Percentiles rank a stretch among this genome's conserved stretches.
These are phyloP conservation scores for Lampropteryx suffumata DNA, from an alignment of 2,888 invertebrate species.

Conservation along the genomic window DNA sequence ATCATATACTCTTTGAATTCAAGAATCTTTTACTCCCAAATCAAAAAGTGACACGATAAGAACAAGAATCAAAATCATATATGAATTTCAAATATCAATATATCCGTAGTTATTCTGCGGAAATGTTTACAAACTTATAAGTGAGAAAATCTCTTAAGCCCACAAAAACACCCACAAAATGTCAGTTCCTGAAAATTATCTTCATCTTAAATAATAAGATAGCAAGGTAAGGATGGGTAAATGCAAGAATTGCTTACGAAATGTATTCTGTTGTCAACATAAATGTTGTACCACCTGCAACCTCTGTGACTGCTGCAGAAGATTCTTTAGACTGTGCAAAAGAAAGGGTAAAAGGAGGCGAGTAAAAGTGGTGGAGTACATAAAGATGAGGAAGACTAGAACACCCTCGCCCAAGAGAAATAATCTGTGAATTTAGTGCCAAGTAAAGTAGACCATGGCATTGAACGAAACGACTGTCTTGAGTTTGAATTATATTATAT, in stretches of 20 bases:
- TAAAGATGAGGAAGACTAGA: slow-evolving; percentile 6
- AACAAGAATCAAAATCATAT: too few species aligned
- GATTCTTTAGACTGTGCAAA: slow-evolving; percentile 18
- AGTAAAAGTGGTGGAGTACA: slow-evolving; percentile 25
- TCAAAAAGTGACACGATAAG: too few species aligned
- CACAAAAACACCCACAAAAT: neutral
- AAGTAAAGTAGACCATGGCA: too few species aligned
- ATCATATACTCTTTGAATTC: too few species aligned
- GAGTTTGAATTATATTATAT: too few species aligned
- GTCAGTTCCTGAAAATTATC: neutral
- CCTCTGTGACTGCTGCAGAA: slow-evolving; percentile 23
- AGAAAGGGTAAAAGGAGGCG: slow-evolving; percentile 11
- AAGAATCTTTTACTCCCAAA: too few species aligned
- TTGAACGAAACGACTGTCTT: too few species aligned
- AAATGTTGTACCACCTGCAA: slow-evolving; percentile 28
- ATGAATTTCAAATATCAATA: too few species aligned
- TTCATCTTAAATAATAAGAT: neutral
- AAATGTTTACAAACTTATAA: neutral
- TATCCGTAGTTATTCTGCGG: neutral
- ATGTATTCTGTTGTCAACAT: slow-evolving; percentile 13
- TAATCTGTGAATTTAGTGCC: slow-evolving; percentile 6
- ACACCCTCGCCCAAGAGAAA: slow-evolving; percentile 3
- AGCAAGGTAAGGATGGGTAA: slow-evolving; percentile 28
- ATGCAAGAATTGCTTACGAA: slow-evolving; percentile 17
- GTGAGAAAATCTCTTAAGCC: too few species aligned